Evolutionary conservation across 2,888 invertebrate species (phyloP).

Genomic region (Thumatha senex): DNA sequence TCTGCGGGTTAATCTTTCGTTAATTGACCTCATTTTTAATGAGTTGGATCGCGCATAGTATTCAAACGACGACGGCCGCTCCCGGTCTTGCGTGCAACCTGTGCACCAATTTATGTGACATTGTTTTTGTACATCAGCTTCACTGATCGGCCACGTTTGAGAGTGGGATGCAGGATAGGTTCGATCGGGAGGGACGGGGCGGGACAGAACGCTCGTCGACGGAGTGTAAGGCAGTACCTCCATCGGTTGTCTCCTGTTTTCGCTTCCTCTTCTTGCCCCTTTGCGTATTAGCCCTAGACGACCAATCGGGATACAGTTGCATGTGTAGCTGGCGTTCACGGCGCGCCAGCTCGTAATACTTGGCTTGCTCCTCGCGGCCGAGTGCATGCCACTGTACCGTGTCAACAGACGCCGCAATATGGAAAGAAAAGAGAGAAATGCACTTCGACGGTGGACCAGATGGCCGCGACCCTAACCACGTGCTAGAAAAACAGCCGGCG

Average conservation of each 20-base stretch:
- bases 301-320: slow-evolving; percentile 99
- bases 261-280: slow-evolving; percentile 99
- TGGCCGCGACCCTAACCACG: slow-evolving; percentile 71
- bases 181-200: slow-evolving; percentile 20
- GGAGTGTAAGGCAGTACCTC: slow-evolving; percentile 90
- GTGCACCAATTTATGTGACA: slow-evolving; percentile 44
- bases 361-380: slow-evolving; percentile 99
- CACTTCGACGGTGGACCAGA: slow-evolving; percentile 72
- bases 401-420: slow-evolving; percentile 63
- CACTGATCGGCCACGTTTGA: slow-evolving; percentile 21
- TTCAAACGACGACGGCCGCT: slow-evolving; percentile 55
- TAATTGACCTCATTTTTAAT: slow-evolving; percentile 78
- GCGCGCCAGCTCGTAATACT: slow-evolving; percentile 99
- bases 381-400: slow-evolving; percentile 98
- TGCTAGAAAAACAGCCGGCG: slow-evolving; percentile 89
- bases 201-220: slow-evolving; percentile 50
- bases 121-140: slow-evolving; percentile 13
- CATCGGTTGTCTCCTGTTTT: slow-evolving; percentile 98
- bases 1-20: slow-evolving; percentile 73
- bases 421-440: slow-evolving; percentile 82
- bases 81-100: slow-evolving; percentile 44
- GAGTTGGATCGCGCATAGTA: slow-evolving; percentile 52
- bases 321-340: slow-evolving; percentile 99
- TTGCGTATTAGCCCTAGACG: slow-evolving; percentile 99
- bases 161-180: slow-evolving; percentile 22